A percentile compares a stretch with the other conserved stretches of the same genome.
Evolutionary conservation across 2,113 vertebrate genomes (phyloP).

Genomic region (Amblyopsis rosae): DNA sequence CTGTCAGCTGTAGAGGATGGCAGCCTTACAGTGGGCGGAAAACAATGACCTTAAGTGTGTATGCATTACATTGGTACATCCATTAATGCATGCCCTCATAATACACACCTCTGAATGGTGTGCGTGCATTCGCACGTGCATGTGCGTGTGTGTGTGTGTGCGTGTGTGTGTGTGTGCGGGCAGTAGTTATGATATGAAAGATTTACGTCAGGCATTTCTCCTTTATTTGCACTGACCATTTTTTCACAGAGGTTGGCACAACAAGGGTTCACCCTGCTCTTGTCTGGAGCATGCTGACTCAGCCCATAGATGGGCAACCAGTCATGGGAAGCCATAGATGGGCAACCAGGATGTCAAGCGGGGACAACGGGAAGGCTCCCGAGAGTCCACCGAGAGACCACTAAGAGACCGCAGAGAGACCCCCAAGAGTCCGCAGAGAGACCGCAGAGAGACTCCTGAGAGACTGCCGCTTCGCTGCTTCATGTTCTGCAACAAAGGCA

Average conservation of each 20-base stretch:
- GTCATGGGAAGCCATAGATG: constrained; percentile 22
- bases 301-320: constrained; percentile 33
- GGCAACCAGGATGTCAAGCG: constrained; percentile 11
- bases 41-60: constrained; percentile 26
- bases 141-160: constrained; percentile 11
- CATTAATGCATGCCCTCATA: no score
- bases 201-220: background rate
- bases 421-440: no score
- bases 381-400: no score
- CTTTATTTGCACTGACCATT: constrained; percentile 25
- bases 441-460: no score
- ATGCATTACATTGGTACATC: background rate
- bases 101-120: no score
- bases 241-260: constrained; percentile 20
- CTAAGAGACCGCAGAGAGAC: no score
- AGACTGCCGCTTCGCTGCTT: background rate
- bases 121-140: background rate
- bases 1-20: constrained; percentile 15
- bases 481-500: constrained; percentile 23
- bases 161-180: constrained; percentile 10
- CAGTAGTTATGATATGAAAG: constrained; percentile 18
- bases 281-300: constrained; percentile 48
- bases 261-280: constrained; percentile 43
- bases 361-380: background rate
- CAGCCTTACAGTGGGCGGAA: constrained; percentile 52